These are phyloP conservation scores for Xyrichtys novacula DNA, from an alignment of 2,797 vertebrate genomes.

Conservation along the genomic window DNA sequence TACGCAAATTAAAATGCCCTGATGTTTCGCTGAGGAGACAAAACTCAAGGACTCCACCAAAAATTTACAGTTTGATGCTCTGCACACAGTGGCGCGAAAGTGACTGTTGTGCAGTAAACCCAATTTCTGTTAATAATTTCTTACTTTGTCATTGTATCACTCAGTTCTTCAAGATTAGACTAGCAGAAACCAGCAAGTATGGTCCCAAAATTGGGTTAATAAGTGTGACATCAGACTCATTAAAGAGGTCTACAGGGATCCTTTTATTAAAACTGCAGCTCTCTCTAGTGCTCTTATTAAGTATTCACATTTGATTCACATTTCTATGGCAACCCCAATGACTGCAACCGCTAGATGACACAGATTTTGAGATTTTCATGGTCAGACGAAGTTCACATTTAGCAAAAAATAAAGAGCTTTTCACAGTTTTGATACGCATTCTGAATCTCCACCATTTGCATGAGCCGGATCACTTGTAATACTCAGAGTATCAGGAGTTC, in stretches of 20 bases:
- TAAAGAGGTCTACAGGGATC: slow-evolving; percentile 13
- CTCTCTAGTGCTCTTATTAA: slow-evolving; percentile 10
- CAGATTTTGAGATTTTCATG: background rate
- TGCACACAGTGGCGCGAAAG: background rate
- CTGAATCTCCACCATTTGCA: slow-evolving; percentile 5
- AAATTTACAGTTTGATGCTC: background rate
- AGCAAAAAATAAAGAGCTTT: background rate
- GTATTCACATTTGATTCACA: slow-evolving; percentile 7
- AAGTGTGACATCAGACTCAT: slow-evolving; percentile 23
- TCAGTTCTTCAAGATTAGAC: background rate
- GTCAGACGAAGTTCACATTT: background rate
- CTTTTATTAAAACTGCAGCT: slow-evolving; percentile 14
- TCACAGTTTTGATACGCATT: background rate
- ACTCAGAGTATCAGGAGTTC: background rate
- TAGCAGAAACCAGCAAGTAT: slow-evolving; percentile 5
- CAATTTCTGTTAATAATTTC: background rate
- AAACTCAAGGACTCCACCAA: slow-evolving; percentile 3
- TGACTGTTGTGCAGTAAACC: background rate
- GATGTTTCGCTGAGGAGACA: background rate
- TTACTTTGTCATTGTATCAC: background rate
- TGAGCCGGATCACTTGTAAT: background rate
- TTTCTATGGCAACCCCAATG: background rate
- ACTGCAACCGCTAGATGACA: slow-evolving; percentile 1
- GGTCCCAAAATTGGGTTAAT: slow-evolving; percentile 11
- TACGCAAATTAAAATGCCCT: no score